These are phyloP conservation scores for Drosophila sucinea DNA, from an alignment of 1,140 invertebrate species.

Conservation along the genomic window DNA sequence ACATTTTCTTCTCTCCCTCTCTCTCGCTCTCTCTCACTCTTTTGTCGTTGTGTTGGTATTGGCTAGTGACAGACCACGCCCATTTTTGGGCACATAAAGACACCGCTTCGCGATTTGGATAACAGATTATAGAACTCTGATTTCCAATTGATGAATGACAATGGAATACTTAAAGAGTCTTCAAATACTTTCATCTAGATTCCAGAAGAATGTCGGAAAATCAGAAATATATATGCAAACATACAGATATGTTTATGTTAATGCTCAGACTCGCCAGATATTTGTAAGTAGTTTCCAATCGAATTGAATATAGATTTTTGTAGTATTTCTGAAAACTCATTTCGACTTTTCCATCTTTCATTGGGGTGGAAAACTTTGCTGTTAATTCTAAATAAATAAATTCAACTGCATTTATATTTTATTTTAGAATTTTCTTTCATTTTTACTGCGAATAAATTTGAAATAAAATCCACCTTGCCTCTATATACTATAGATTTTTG, in stretches of 20 bases:
- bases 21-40: not conserved
- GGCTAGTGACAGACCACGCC: constrained; percentile 53
- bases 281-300: too few relatives aligned
- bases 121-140: constrained; percentile 45
- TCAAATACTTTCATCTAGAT: too few relatives aligned
- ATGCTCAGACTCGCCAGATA: too few relatives aligned
- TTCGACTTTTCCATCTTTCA: not conserved
- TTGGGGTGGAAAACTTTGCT: not conserved
- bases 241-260: not conserved
- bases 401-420: constrained; percentile 19
- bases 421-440: constrained; percentile 17
- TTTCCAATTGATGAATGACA: constrained; percentile 38
- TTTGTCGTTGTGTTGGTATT: constrained; percentile 39
- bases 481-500: too few relatives aligned
- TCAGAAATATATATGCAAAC: not conserved
- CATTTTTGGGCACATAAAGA: constrained; percentile 41
- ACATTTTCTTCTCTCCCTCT: not conserved
- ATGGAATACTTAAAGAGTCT: constrained; percentile 26
- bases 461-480: too few relatives aligned
- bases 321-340: not conserved
- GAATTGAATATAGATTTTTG: too few relatives aligned
- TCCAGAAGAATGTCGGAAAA: not conserved
- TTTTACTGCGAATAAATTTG: constrained; percentile 42
- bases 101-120: constrained; percentile 38
- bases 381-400: not conserved